Conservation (phyloP, 2,797 vertebrate genomes). For the Characodon lateralis region DNA sequence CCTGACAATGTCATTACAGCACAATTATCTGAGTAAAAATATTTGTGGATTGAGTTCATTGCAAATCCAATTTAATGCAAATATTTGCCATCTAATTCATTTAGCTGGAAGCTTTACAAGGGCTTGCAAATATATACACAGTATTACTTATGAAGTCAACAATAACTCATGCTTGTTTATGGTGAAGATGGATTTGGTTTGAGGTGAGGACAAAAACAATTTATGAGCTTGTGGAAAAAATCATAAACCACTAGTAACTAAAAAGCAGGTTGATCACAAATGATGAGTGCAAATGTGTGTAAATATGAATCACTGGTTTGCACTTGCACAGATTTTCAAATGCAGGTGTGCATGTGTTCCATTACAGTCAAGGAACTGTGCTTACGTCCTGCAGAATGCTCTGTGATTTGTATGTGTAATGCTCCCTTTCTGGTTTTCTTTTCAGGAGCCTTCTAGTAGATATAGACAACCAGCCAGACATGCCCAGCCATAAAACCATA, state of each 20-base stretch:
- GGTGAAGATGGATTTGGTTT: constrained; percentile 56
- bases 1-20: neutral
- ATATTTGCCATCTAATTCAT: constrained; percentile 7
- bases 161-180: constrained; percentile 66
- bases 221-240: constrained; percentile 69
- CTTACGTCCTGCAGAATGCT: constrained; percentile 43
- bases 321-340: constrained; percentile 40
- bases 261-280: constrained; percentile 69
- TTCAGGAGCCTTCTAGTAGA: constrained; percentile 41
- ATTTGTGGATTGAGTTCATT: neutral
- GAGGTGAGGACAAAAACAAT: constrained; percentile 52
- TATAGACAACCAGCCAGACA: constrained; percentile 37
- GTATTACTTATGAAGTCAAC: constrained; percentile 49
- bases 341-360: constrained; percentile 32
- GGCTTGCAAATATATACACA: constrained; percentile 10
- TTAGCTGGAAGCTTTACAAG: neutral
- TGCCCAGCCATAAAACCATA: constrained; percentile 28
- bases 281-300: constrained; percentile 52
- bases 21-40: constrained; percentile 4
- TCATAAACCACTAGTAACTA: constrained; percentile 74
- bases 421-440: constrained; percentile 35
- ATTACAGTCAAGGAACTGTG: constrained; percentile 29
- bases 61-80: constrained; percentile 3
- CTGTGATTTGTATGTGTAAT: constrained; percentile 55
- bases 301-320: constrained; percentile 35